Conservation (phyloP, 2,113 vertebrate species). For the Colinus virginianus region DNA sequence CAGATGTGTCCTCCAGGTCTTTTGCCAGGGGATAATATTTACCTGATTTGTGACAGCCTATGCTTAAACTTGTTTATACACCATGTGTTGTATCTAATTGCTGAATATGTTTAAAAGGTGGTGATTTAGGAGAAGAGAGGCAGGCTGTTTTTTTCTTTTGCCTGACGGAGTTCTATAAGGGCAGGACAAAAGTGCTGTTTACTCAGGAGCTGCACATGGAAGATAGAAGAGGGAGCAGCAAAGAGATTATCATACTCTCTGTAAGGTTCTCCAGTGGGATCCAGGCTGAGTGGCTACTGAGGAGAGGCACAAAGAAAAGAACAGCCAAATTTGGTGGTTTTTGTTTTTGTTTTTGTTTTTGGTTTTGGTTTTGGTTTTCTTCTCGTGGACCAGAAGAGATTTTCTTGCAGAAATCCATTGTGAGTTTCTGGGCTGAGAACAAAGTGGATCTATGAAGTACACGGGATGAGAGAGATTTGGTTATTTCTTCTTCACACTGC, state of each 20-base stretch:
- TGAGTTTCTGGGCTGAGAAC: not conserved
- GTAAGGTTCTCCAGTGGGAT: not conserved
- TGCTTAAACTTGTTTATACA: constrained; percentile 1
- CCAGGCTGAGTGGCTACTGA: not conserved
- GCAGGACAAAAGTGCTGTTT: not conserved
- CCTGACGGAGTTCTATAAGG: not conserved
- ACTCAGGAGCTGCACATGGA: not conserved
- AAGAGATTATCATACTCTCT: not conserved
- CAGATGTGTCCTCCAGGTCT: not conserved
- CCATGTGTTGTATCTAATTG: not conserved
- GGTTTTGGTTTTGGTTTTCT: not conserved
- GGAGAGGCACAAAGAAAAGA: not conserved
- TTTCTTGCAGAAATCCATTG: not conserved
- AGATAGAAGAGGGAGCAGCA: not conserved
- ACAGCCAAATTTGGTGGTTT: not conserved
- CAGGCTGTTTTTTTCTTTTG: not conserved
- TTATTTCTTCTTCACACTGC: not conserved
- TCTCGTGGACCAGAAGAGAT: not conserved
- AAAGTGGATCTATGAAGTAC: not conserved
- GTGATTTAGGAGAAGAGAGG: not conserved
- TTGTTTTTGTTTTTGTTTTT: not conserved
- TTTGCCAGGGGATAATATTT: not conserved
- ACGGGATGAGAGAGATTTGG: not conserved
- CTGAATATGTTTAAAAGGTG: not conserved
- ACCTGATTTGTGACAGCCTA: not conserved